Evolutionary conservation across 2,888 invertebrate genomes (phyloP).

Genomic region (Caenorhabditis becei): DNA sequence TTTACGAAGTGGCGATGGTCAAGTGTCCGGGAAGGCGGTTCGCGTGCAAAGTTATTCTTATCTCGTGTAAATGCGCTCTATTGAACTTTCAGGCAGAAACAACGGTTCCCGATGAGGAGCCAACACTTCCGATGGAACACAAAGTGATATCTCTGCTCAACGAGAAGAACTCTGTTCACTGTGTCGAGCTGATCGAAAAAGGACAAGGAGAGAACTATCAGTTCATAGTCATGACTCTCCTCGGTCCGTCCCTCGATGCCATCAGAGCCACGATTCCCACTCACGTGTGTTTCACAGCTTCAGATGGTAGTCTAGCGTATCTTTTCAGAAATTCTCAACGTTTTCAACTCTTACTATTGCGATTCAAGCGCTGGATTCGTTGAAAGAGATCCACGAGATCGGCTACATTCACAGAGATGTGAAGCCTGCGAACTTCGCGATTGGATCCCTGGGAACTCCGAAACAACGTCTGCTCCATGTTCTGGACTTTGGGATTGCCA

Average conservation of each 20-base stretch:
- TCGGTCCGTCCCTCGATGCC: constrained; percentile 65
- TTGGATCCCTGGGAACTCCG: constrained; percentile 61
- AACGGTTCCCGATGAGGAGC: constrained; percentile 61
- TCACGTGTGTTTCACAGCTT: constrained; percentile 1
- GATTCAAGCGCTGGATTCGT: constrained; percentile 70
- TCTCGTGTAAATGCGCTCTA: background rate
- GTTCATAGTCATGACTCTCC: constrained; percentile 64
- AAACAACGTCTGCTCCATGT: constrained; percentile 63
- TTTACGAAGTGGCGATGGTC: constrained; percentile 64
- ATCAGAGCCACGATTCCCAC: constrained; percentile 53
- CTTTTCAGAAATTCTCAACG: constrained; percentile 55
- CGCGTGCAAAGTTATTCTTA: constrained; percentile 65
- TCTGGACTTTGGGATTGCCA: constrained; percentile 71
- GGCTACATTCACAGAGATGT: constrained; percentile 68
- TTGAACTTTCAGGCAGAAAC: constrained; percentile 50
- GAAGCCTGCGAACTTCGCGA: constrained; percentile 69
- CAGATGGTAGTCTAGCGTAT: too few species aligned
- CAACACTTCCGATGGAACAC: constrained; percentile 62
- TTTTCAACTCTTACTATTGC: constrained; percentile 55
- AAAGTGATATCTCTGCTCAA: constrained; percentile 58
- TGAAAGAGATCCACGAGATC: constrained; percentile 71
- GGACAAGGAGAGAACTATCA: constrained; percentile 63
- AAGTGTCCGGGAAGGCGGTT: constrained; percentile 47
- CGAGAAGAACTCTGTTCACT: constrained; percentile 55
- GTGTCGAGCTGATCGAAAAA: constrained; percentile 52